Base-by-base conservation (phyloP, 2,113 vertebrate species). In the Chaetura pelagica region DNA sequence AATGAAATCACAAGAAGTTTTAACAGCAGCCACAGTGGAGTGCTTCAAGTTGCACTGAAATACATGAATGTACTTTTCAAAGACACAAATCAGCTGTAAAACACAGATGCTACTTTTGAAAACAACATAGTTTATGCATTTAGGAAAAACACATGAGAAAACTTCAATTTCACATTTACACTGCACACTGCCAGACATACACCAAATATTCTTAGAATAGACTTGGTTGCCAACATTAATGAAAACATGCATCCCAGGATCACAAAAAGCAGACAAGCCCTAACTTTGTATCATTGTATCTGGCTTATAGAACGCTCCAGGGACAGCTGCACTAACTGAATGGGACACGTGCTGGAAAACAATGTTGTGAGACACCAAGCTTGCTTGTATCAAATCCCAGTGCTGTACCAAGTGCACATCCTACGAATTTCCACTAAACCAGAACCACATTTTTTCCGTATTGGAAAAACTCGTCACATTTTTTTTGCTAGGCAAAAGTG, bases 341-440 rank as follows among this genome's bases (percentile, higher is more conserved):
- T 3, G 42, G n/a, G 55, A 46, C 32, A 73, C 71, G 22, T 0
- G 3, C 12, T 66, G 62, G 51, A n/a, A 76, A 87, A 29, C 3
- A 0, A 27, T 30, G 19, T 12, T 58, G 52, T 32, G 6, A 46
- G 48, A 59, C 32, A 30, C 0, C 1, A 84, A 46, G 26, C 12
- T 30, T 61, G 23, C 23, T 44, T 57, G 23, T 21, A 71, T 24
- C 24, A 59, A 74, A 67, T 40, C 57, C 78, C 64, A 21, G 0
- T 0, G 23, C 3, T 17, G 5, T 34, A 79, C 7, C 58, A 64
- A 62, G 71, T 27, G 73, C 10, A 29, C 2, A 16, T 48, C 18
- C 1, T 12, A 12, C 8, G 19, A 42, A 24, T 29, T 62, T 34
- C 62, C 85, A 7, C 22, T 62, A 59, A 76, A 79, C 15, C 48